Conservation (phyloP, 2,113 vertebrate genomes). For the Eretmochelys imbricata region DNA sequence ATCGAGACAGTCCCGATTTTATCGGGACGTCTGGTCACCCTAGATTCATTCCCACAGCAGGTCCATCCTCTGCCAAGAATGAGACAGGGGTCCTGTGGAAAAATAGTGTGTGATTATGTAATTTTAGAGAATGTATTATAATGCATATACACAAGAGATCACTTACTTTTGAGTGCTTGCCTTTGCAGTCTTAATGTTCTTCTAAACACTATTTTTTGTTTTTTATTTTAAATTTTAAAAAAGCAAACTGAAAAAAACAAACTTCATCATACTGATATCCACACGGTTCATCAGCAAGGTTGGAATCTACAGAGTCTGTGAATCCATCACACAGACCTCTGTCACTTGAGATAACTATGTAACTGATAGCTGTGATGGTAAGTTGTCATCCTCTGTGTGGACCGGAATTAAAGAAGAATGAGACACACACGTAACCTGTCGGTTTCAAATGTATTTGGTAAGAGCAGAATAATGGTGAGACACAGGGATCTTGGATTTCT, state of each 20-base stretch:
- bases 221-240: background rate
- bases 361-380: background rate
- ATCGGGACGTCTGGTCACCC: too few relatives aligned
- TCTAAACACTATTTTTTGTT: accelerated
- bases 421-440: background rate
- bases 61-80: background rate
- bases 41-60: background rate
- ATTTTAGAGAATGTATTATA: background rate
- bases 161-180: background rate
- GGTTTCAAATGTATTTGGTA: background rate
- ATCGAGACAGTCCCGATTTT: too few relatives aligned
- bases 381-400: background rate
- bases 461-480: background rate
- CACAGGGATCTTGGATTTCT: background rate
- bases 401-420: background rate
- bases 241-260: background rate
- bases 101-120: background rate
- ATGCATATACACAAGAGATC: accelerated
- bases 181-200: accelerated
- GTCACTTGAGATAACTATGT: background rate
- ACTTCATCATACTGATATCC: background rate
- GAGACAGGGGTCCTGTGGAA: background rate
- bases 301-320: background rate
- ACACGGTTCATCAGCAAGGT: background rate
- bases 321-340: accelerated